Evolutionary conservation across 2,113 vertebrate genomes (phyloP), one percentile per base, ranked within the genome.

Genomic region (Osmerus mordax): DNA sequence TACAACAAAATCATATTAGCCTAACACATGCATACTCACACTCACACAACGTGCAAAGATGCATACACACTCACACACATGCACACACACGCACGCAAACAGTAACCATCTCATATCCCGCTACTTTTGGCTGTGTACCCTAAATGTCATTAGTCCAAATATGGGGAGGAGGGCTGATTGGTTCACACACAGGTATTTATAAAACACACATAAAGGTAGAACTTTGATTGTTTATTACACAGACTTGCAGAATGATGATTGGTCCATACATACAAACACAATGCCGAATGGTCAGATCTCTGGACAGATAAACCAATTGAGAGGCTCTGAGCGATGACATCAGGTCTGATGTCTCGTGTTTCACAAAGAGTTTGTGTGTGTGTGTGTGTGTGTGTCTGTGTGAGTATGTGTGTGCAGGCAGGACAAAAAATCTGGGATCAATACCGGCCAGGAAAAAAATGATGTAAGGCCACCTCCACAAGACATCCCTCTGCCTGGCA

Each of bases 391-490:
- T 56, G 54, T 18, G 54, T n/a, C 5, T 56, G 54, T 56, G 1
- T 29, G 12, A 11, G 41, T 47, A 12, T 47, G 41, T 47, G 41
- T 47, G 41, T 47, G 9, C 41, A 11, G 41, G 41, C 41, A 47
- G 41, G 9, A 47, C 41, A 47, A 47, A 47, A 47, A 11, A 47
- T 11, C 41, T 25, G 15, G 36, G 13, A 74, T 87, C 87, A 73
- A 85, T 85, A 77, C 16, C 23, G 69, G 61, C 71, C 80, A 55
- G 77, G 84, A 81, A 74, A 64, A 51, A 21, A 70, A 74, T 80
- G 71, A 83, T 65, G 51, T 64, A 54, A 83, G 55, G 41, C 62
- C 23, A 55, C 32, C 14, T 47, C 41, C 9, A 47, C 9, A 47
- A 47, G 41, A 0, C 62, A 60, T 32, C 68, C 32, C 62, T 23